Percentiles rank a stretch among this genome's conserved stretches.
Conservation (phyloP, 2,888 invertebrate genomes). For the Hyles lineata region DNA sequence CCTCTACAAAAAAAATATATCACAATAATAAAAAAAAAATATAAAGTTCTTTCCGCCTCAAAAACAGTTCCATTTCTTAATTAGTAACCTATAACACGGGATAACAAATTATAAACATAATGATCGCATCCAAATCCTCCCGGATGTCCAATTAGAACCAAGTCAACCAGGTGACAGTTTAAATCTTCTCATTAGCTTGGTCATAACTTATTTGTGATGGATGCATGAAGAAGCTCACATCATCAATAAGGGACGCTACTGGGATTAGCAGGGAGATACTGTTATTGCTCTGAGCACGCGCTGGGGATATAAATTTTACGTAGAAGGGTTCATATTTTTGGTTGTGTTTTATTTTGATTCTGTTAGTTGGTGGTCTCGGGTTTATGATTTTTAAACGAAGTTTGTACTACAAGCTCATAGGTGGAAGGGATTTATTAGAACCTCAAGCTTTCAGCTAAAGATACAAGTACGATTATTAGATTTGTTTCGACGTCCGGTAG, state of each 20-base stretch:
- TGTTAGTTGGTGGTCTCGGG: neutral
- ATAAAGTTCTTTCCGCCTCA: no score
- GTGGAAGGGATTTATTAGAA: no score
- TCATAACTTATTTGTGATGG: neutral
- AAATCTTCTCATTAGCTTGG: neutral
- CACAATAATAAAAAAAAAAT: no score
- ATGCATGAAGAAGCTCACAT: neutral
- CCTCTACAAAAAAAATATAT: no score
- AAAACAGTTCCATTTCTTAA: neutral
- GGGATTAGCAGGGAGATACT: conserved; percentile 16
- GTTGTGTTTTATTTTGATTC: conserved; percentile 5
- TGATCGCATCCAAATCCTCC: neutral
- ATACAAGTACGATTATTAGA: no score
- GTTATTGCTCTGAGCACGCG: conserved; percentile 16
- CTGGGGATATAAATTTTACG: neutral
- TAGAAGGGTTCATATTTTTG: conserved; percentile 9
- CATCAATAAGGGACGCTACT: neutral
- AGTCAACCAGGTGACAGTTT: neutral
- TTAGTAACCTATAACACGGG: neutral
- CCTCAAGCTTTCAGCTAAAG: no score
- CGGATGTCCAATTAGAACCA: neutral
- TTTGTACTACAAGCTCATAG: neutral
- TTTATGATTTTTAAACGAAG: neutral
- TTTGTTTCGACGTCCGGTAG: no score
- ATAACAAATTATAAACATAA: neutral